Evolutionary conservation across 2,113 vertebrate genomes (phyloP).

Genomic region (Cacatua alba): DNA sequence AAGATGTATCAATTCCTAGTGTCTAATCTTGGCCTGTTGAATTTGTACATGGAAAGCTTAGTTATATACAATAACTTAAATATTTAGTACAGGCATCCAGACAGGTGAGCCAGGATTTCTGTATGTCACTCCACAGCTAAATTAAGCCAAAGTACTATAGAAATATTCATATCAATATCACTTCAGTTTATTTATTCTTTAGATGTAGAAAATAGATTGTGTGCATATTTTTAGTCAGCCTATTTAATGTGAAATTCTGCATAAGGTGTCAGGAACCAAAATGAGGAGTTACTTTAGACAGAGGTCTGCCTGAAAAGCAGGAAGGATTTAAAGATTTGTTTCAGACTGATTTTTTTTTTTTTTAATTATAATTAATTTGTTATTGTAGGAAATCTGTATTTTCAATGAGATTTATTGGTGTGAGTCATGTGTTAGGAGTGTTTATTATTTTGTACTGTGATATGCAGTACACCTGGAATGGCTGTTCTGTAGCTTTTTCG

Average conservation of each 20-base stretch:
- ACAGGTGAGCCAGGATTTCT: not conserved
- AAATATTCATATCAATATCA: not conserved
- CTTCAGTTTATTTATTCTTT: not conserved
- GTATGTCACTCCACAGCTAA: not conserved
- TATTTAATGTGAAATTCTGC: not conserved
- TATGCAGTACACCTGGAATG: no score
- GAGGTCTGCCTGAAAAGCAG: not conserved
- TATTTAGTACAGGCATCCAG: not conserved
- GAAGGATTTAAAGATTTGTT: not conserved
- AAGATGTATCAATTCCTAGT: not conserved
- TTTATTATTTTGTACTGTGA: not conserved
- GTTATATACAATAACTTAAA: not conserved
- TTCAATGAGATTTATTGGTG: not conserved
- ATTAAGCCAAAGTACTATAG: not conserved
- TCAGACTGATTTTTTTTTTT: not conserved
- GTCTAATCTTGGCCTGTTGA: not conserved
- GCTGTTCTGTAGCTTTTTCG: not conserved
- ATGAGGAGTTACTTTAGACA: not conserved
- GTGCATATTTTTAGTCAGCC: not conserved
- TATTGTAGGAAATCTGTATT: not conserved
- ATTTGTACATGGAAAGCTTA: not conserved
- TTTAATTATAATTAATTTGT: not conserved
- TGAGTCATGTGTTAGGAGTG: not conserved
- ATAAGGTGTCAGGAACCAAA: fast-evolving
- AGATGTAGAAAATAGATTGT: not conserved